phyloP scores from a whole-genome alignment of 2,888 invertebrate genomes.

The Machimus atricapillus region DNA sequence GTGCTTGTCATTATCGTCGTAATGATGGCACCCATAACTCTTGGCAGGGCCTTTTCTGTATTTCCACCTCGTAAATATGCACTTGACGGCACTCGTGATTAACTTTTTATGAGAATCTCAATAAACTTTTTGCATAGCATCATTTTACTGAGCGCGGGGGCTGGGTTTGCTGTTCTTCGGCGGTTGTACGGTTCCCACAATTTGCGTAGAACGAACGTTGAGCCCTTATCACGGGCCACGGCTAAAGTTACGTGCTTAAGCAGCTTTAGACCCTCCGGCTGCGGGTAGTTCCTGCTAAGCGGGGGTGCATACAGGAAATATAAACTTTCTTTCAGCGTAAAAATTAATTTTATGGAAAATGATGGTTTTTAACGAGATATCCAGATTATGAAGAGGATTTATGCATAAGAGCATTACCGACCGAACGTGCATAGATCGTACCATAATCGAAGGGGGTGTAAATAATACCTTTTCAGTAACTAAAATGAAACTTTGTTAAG shows the following conservation, averaged over 20 bases:
- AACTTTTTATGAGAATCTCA: slow-evolving; percentile 26
- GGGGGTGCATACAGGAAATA: not conserved
- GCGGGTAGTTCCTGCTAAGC: not conserved
- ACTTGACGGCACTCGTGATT: slow-evolving; percentile 25
- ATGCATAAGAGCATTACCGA: not conserved
- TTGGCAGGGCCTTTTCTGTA: not conserved
- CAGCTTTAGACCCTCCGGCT: not conserved
- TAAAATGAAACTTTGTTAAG: not conserved
- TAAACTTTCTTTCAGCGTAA: not conserved
- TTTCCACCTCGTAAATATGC: slow-evolving; percentile 31
- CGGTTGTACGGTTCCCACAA: not conserved
- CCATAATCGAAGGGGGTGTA: not conserved
- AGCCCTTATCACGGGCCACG: not conserved
- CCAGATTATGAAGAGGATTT: not conserved
- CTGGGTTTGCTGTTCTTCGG: not conserved
- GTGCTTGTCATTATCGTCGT: slow-evolving; percentile 16
- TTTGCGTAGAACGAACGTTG: not conserved
- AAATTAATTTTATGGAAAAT: not conserved
- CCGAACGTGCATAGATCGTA: not conserved
- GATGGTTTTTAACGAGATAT: not conserved
- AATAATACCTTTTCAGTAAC: not conserved
- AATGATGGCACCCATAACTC: not conserved
- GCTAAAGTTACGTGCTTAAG: not conserved
- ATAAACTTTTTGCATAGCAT: slow-evolving; percentile 20
- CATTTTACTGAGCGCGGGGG: not conserved